Conservation (phyloP, 2,113 vertebrate species). For the Pycnonotus jocosus region DNA sequence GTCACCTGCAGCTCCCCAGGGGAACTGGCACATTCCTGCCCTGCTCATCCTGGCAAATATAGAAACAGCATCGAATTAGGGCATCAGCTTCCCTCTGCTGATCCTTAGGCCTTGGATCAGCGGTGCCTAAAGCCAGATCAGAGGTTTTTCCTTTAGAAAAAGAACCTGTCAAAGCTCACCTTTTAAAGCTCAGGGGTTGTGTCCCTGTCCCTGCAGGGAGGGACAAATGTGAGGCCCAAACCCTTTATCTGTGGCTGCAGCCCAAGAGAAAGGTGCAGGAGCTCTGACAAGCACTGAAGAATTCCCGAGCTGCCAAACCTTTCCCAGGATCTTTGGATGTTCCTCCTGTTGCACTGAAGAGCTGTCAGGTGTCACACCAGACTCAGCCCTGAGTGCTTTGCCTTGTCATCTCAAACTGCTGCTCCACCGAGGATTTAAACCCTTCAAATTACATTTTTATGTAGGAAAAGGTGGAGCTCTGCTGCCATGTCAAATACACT, state of each 20-base stretch:
- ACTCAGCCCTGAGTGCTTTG: background rate
- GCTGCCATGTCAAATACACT: background rate
- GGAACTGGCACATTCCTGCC: constrained; percentile 22
- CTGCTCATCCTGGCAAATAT: background rate
- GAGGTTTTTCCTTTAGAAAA: background rate
- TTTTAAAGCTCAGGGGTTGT: background rate
- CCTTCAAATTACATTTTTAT: background rate
- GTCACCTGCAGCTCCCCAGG: constrained; percentile 17
- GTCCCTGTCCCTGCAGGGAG: background rate
- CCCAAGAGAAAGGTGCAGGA: background rate
- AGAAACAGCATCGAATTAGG: background rate
- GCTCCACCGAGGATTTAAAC: background rate
- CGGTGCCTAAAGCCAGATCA: background rate
- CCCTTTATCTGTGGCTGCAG: background rate
- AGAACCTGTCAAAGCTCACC: background rate
- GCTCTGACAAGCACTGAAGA: background rate
- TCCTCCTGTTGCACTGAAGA: background rate
- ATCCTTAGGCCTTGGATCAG: background rate
- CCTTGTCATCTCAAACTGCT: background rate
- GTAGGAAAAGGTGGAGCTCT: background rate
- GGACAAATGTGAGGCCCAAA: background rate
- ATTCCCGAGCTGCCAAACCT: background rate
- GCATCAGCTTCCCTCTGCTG: background rate
- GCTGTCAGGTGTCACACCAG: background rate
- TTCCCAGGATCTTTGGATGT: background rate